Evolutionary conservation across 2,888 invertebrate genomes (phyloP).

Genomic region (Norana najaformis): DNA sequence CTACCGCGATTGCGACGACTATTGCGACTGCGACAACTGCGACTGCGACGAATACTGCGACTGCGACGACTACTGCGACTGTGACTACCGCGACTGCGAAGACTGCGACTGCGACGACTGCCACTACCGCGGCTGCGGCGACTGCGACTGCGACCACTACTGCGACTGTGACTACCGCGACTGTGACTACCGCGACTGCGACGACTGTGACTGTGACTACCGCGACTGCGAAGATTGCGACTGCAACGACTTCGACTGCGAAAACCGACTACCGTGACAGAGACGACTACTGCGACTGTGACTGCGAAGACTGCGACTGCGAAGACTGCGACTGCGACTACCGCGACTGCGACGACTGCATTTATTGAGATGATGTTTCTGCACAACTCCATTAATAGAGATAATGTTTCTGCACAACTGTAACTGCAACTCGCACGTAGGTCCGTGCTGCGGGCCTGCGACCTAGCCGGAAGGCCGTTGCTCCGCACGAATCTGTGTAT

Average conservation of each 20-base stretch:
- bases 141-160: slow-evolving; percentile 32
- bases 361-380: too few relatives aligned
- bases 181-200: slow-evolving; percentile 25
- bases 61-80: slow-evolving; percentile 34
- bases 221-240: slow-evolving; percentile 34
- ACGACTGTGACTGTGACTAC: slow-evolving; percentile 30
- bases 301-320: slow-evolving; percentile 17
- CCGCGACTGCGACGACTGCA: slow-evolving; percentile 20
- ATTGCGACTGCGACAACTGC: slow-evolving; percentile 30
- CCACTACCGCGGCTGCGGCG: slow-evolving; percentile 28
- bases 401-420: too few relatives aligned
- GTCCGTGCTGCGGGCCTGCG: too few relatives aligned
- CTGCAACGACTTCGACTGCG: slow-evolving; percentile 24
- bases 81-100: slow-evolving; percentile 32
- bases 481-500: too few relatives aligned
- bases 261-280: background rate
- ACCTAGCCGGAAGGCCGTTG: too few relatives aligned
- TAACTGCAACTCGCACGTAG: too few relatives aligned
- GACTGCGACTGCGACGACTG: slow-evolving; percentile 33
- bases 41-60: slow-evolving; percentile 30
- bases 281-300: slow-evolving; percentile 20
- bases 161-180: slow-evolving; percentile 25
- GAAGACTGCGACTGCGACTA: slow-evolving; percentile 8
- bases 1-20: slow-evolving; percentile 23
- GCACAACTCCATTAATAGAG: too few relatives aligned